A percentile compares a stretch with the other conserved stretches of the same genome.
Conservation (phyloP, 2,888 invertebrate species). For the Tineola bisselliella region DNA sequence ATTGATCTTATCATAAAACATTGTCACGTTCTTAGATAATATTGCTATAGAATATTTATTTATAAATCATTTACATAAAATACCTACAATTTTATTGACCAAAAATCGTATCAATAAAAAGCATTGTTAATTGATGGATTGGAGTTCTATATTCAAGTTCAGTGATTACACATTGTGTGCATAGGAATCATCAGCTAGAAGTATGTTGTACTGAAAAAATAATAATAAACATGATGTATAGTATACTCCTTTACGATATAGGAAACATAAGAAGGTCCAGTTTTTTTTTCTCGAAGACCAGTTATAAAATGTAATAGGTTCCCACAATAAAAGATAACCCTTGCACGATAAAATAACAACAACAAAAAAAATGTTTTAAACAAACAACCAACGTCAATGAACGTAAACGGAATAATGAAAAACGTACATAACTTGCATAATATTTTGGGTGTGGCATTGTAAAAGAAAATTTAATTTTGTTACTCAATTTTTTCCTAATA, state of each 20-base stretch:
- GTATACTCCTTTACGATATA: too few species aligned
- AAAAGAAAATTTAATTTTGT: too few species aligned
- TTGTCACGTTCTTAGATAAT: background rate
- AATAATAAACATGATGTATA: too few species aligned
- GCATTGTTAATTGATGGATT: too few species aligned
- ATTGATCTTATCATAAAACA: background rate
- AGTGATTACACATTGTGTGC: too few species aligned
- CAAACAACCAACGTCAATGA: slow-evolving; percentile 6
- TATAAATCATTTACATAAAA: background rate
- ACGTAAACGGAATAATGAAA: background rate
- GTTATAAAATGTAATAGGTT: background rate
- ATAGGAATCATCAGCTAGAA: too few species aligned
- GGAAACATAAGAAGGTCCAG: too few species aligned
- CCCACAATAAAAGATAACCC: slow-evolving; percentile 2
- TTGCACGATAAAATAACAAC: background rate
- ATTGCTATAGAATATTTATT: slow-evolving; percentile 2
- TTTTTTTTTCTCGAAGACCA: background rate
- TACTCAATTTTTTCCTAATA: too few species aligned
- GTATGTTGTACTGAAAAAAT: too few species aligned
- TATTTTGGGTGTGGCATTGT: background rate
- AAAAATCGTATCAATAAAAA: too few species aligned
- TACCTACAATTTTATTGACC: background rate
- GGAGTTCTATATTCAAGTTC: too few species aligned
- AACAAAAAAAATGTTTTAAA: background rate
- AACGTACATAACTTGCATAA: background rate